Percentiles rank a stretch among this genome's conserved stretches.
These are phyloP conservation scores for Neotoma lepida DNA, from an alignment of 2,113 vertebrate genomes.

Conservation along the genomic window DNA sequence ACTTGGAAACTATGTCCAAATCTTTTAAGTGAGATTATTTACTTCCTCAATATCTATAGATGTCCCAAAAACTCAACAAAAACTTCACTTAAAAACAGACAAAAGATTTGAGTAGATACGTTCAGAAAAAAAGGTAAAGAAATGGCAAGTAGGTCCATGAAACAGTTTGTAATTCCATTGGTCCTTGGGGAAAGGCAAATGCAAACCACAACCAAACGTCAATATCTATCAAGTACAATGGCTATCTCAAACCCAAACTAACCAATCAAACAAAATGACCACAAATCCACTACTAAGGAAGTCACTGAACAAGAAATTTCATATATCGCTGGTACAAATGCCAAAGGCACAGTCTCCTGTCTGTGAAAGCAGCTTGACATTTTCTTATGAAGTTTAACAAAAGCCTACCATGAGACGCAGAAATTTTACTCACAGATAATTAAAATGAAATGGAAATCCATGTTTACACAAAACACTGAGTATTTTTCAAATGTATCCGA, in stretches of 20 bases:
- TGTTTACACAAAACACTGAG: background rate
- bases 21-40: background rate
- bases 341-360: background rate
- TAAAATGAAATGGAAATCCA: slow-evolving; percentile 41
- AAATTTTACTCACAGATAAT: background rate
- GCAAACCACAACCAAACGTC: background rate
- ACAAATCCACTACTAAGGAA: background rate
- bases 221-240: background rate
- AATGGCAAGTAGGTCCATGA: background rate
- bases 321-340: background rate
- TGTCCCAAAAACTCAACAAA: background rate
- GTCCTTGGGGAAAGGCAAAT: slow-evolving; percentile 17
- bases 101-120: background rate
- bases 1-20: background rate
- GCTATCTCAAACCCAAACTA: background rate
- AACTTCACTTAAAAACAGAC: background rate
- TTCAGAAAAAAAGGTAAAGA: slow-evolving; percentile 9
- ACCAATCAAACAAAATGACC: background rate
- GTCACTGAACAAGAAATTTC: background rate
- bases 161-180: background rate
- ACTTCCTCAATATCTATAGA: background rate
- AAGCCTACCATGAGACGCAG: background rate
- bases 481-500: background rate
- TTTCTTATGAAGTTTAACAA: background rate
- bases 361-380: background rate